Evolutionary conservation across 2,113 vertebrate genomes (phyloP), one percentile per base, ranked within the genome.

Genomic region (Phylloscopus whistleri): DNA sequence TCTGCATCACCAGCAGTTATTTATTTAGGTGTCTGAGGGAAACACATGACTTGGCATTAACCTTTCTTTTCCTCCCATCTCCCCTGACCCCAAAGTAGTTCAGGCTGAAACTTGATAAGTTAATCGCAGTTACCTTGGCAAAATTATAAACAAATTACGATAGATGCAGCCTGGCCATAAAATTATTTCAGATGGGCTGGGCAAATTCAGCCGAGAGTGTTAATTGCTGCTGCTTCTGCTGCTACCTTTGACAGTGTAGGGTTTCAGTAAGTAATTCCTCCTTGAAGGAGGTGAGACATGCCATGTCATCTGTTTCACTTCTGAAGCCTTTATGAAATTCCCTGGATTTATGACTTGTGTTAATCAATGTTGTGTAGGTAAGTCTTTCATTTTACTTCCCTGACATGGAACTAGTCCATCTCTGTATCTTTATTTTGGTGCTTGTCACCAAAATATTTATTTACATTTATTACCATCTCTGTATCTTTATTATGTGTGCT

Each of bases 211-310:
- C 92, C 39, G 18, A 73, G 88, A 90, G 51, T 76, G 89, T 82
- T 92, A 95, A 94, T 92, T 89, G 77, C 80, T 90, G 76, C 91
- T 96, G 87, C 59, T 97, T 92, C 86, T 53, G 19, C 88, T 67
- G 80, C 60, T 91, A 12, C 82, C 70, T 93, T 94, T 97, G 75
- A n/a, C 85, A 91, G 84, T 26, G 17, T 78, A 91, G 49, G 35
- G 56, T 94, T 97, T 97, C 74, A 59, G 77, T 84, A 92, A 89
- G 31, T 90, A 76, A 84, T 96, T 96, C 83, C 66, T 95, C 75
- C 92, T 76, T 59, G 60, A 80, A 84, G 81, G 66, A 95, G 93
- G 89, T 53, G 51, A 93, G 69, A 93, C 37, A 8, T 95, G 51
- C 83, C 60, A 63, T 27, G 20, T 93, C 8, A 6, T 83, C 88